Percentiles rank a stretch among this genome's conserved stretches.
Conservation (phyloP, 2,888 invertebrate species). For the Phortica magna region DNA sequence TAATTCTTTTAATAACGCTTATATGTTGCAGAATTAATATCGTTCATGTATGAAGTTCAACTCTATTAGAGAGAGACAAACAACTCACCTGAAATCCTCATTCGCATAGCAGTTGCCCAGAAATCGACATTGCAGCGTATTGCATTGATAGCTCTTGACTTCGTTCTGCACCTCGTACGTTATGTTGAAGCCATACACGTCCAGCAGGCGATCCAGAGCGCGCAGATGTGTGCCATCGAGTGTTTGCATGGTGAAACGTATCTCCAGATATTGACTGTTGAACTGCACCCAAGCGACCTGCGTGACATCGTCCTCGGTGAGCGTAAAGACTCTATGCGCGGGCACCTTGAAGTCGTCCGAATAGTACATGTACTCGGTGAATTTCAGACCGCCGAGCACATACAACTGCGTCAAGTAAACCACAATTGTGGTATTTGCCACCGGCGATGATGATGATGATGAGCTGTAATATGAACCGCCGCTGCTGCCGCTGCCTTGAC, state of each 20-base stretch:
- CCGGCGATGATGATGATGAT: conserved; percentile 27
- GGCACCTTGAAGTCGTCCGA: conserved; percentile 84
- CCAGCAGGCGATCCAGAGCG: conserved; percentile 87
- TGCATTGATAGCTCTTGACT: conserved; percentile 84
- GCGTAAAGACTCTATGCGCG: conserved; percentile 83
- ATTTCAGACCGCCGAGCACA: conserved; percentile 87
- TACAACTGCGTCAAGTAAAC: conserved; percentile 94
- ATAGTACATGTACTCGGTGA: conserved; percentile 88
- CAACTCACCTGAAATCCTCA: conserved; percentile 85
- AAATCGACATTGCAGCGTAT: conserved; percentile 88
- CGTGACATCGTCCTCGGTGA: conserved; percentile 87
- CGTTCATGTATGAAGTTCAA: neutral
- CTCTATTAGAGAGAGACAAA: neutral
- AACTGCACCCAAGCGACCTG: conserved; percentile 82
- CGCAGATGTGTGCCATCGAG: conserved; percentile 90
- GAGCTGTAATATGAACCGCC: conserved; percentile 19
- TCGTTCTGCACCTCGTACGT: conserved; percentile 88
- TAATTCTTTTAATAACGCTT: neutral
- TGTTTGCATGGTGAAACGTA: conserved; percentile 85
- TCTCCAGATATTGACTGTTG: conserved; percentile 86
- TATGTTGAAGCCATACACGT: conserved; percentile 94
- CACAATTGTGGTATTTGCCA: conserved; percentile 85
- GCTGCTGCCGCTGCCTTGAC: neutral
- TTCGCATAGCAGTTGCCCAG: conserved; percentile 90
- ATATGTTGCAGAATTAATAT: neutral